These are phyloP conservation scores for Zaprionus davidi DNA, from an alignment of 1,140 invertebrate species.

Conservation along the genomic window DNA sequence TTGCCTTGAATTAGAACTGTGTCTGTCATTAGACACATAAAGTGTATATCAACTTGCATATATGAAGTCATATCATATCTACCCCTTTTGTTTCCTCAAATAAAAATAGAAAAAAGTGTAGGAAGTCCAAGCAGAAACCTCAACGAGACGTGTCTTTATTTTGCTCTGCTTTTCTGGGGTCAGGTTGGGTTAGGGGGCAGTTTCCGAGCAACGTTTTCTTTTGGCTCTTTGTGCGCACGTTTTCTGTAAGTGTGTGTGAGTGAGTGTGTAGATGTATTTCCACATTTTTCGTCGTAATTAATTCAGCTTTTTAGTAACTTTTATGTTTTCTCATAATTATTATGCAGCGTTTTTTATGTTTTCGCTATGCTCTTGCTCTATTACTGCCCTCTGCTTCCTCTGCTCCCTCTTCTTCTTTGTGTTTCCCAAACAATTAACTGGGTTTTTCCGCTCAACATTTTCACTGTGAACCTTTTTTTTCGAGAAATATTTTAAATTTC, in stretches of 20 bases:
- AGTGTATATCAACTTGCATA: neutral
- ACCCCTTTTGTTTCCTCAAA: neutral
- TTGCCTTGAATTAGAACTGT: neutral
- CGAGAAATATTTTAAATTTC: conserved; percentile 22
- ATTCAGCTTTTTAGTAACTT: conserved; percentile 58
- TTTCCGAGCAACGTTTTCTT: conserved; percentile 20
- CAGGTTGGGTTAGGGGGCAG: neutral
- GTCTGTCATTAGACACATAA: neutral
- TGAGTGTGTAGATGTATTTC: conserved; percentile 33
- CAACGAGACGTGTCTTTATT: neutral
- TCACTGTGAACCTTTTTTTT: neutral
- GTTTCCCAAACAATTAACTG: conserved; percentile 68
- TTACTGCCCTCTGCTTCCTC: conserved; percentile 3
- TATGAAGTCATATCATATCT: neutral
- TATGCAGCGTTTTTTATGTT: conserved; percentile 56
- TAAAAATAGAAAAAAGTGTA: neutral
- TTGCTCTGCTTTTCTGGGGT: neutral
- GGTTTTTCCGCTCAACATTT: conserved; percentile 56
- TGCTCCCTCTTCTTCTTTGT: neutral
- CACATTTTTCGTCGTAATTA: conserved; percentile 62
- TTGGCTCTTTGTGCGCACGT: conserved; percentile 39
- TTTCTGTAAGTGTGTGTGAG: conserved; percentile 13
- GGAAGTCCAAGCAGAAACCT: conserved; percentile 2
- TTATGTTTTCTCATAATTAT: conserved; percentile 76
- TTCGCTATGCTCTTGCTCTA: conserved; percentile 33